Percentiles rank a stretch among this genome's conserved stretches.
Conservation (phyloP, 2,113 vertebrate species). For the Ceuthmochares aereus region DNA sequence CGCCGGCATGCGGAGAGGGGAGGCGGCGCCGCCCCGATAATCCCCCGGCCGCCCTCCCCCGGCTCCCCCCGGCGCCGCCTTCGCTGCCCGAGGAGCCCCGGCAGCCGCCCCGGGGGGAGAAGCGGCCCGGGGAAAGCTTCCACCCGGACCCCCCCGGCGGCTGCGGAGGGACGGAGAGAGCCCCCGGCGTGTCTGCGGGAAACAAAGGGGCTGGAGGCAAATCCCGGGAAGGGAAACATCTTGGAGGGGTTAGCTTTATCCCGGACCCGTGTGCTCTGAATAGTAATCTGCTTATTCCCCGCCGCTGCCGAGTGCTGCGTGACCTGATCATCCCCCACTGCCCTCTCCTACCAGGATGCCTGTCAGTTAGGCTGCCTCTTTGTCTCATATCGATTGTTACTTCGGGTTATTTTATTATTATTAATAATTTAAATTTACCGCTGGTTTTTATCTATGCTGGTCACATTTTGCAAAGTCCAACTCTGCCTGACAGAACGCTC, state of each 20-base stretch:
- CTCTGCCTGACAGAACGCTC: rapidly evolving
- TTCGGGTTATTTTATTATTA: neutral
- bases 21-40: conserved; percentile 69
- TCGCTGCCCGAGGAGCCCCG: neutral
- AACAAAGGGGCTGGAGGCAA: conserved; percentile 26
- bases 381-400: neutral
- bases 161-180: neutral
- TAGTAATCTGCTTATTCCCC: conserved; percentile 22
- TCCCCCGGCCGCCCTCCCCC: neutral
- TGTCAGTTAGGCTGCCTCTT: neutral
- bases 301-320: neutral
- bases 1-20: neutral
- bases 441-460: neutral
- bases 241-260: conserved; percentile 24
- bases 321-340: neutral
- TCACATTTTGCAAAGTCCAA: neutral
- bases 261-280: conserved; percentile 25
- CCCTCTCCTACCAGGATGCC: neutral
- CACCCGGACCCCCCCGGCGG: neutral
- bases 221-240: neutral
- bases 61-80: neutral
- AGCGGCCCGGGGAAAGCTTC: neutral
- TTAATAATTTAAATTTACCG: neutral
- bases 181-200: neutral
- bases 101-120: neutral